Conservation (phyloP, 2,113 vertebrate species). For the Trichechus manatus region DNA sequence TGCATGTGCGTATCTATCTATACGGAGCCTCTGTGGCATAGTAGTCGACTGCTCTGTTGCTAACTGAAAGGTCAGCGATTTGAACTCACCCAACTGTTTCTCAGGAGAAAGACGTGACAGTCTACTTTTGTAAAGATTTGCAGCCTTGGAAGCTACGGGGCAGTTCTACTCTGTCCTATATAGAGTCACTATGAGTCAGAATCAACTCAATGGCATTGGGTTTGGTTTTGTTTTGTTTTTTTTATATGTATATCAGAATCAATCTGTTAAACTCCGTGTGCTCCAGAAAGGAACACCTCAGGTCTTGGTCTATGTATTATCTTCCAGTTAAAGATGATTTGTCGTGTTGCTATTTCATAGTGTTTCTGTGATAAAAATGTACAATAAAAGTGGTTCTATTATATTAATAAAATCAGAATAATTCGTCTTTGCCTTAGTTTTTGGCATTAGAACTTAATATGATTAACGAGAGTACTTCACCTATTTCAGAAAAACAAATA, state of each 20-base stretch:
- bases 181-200: too few species aligned
- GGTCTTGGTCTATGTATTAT: not conserved
- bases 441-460: conserved; percentile 26
- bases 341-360: not conserved
- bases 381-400: not conserved
- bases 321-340: not conserved
- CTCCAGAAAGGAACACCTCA: not conserved
- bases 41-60: too few species aligned
- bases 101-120: not conserved
- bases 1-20: too few species aligned
- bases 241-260: not conserved
- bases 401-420: not conserved
- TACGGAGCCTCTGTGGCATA: too few species aligned
- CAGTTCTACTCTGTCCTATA: too few species aligned
- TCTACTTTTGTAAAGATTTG: not conserved
- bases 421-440: not conserved
- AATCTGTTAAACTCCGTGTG: not conserved
- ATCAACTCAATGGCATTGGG: too few species aligned
- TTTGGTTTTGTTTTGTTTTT: too few species aligned
- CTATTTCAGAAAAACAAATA: conserved; percentile 26
- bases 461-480: not conserved
- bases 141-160: too few species aligned
- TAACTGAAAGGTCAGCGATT: too few species aligned
- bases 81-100: too few species aligned
- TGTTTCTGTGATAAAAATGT: conserved; percentile 12